Percentiles rank a stretch among this genome's conserved stretches.
phyloP scores from a whole-genome alignment of 2,113 vertebrate species.

The Nibea coibor region DNA sequence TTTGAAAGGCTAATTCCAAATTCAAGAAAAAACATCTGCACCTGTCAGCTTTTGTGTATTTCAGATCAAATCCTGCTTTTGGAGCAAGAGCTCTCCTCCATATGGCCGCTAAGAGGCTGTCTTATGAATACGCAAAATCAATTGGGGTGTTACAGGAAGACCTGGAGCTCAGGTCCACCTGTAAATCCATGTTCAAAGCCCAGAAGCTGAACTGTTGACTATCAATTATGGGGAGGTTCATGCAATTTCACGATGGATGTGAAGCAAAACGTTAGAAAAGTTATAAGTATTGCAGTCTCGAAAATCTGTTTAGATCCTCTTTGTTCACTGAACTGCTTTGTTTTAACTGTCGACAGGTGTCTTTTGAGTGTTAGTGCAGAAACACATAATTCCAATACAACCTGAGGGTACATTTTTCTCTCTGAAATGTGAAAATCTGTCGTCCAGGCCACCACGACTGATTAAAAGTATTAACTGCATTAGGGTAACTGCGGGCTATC shows the following conservation, averaged over 20 bases:
- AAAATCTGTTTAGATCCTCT: not conserved
- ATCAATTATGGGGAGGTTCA: not conserved
- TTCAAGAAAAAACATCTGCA: conserved; percentile 64
- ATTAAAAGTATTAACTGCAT: not conserved
- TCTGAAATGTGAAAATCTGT: not conserved
- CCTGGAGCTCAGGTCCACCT: conserved; percentile 16
- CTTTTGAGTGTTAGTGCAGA: not conserved
- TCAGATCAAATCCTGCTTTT: conserved; percentile 40
- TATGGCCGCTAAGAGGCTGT: conserved; percentile 19
- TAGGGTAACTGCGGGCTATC: not conserved
- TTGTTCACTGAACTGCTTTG: conserved; percentile 1
- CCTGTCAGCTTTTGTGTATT: conserved; percentile 62
- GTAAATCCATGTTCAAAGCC: not conserved
- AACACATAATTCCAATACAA: not conserved
- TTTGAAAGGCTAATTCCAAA: conserved; percentile 57
- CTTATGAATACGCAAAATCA: conserved; percentile 50
- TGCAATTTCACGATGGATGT: not conserved
- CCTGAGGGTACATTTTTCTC: not conserved
- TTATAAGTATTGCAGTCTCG: not conserved
- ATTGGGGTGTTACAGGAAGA: conserved; percentile 18
- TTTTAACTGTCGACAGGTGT: not conserved
- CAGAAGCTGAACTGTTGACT: not conserved
- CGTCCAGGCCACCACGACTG: not conserved
- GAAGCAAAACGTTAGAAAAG: not conserved
- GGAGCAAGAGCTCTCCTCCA: conserved; percentile 44